phyloP scores from a whole-genome alignment of 1,140 invertebrate species.

The Helicoverpa armigera region DNA sequence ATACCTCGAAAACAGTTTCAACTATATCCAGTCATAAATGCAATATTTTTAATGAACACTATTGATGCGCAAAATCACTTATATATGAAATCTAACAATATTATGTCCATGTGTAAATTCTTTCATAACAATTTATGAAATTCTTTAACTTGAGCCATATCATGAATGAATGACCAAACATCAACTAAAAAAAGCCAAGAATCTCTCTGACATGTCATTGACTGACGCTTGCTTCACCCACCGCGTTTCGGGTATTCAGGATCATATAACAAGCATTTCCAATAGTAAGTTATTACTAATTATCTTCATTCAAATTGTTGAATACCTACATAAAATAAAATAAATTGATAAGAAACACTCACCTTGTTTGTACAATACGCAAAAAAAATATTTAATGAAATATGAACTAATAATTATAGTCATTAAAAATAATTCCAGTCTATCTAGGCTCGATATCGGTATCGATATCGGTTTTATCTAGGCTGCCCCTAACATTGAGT shows the following conservation, averaged over 20 bases:
- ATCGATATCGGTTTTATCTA: too few species aligned
- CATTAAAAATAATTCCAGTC: too few species aligned
- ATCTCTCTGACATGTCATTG: conserved; percentile 33
- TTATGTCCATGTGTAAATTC: conserved; percentile 4
- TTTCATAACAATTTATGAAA: conserved; percentile 24
- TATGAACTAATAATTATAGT: too few species aligned
- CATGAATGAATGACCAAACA: conserved; percentile 43
- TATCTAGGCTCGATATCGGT: too few species aligned
- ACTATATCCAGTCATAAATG: not conserved
- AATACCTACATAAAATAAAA: too few species aligned
- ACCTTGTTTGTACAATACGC: too few species aligned
- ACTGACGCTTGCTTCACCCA: conserved; percentile 39
- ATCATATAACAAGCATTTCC: not conserved
- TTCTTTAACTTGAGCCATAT: conserved; percentile 8
- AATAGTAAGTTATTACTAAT: not conserved
- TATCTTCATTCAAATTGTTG: too few species aligned
- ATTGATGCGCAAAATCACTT: conserved; percentile 4
- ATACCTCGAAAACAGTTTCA: conserved; percentile 57
- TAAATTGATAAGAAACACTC: too few species aligned
- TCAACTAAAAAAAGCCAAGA: conserved; percentile 26
- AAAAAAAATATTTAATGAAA: too few species aligned
- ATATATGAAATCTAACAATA: not conserved
- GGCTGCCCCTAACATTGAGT: too few species aligned
- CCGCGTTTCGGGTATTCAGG: conserved; percentile 23
- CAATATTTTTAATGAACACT: not conserved